These are phyloP conservation scores for Schizopygopsis malacanthus DNA, from an alignment of 2,797 vertebrate species.

Conservation along the genomic window DNA sequence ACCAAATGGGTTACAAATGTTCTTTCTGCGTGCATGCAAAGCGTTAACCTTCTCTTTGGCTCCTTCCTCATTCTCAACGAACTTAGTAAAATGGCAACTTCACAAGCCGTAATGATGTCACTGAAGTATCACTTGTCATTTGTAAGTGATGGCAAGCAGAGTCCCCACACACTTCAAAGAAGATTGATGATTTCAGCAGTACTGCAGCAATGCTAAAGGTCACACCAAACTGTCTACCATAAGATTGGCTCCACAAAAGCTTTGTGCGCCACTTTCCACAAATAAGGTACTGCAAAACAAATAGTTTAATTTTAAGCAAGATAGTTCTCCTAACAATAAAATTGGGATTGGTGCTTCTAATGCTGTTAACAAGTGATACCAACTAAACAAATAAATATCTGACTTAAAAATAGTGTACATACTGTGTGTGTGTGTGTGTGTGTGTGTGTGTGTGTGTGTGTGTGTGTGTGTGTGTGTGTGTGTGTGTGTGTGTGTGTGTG, in stretches of 20 bases:
- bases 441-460: too few species aligned
- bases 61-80: constrained; percentile 16
- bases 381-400: too few species aligned
- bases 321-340: too few species aligned
- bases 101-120: constrained; percentile 54
- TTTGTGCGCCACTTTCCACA: neutral
- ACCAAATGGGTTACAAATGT: constrained; percentile 39
- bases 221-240: constrained; percentile 46
- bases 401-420: too few species aligned
- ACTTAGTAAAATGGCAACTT: constrained; percentile 38
- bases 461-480: too few species aligned
- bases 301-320: too few species aligned
- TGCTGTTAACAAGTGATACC: too few species aligned
- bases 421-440: too few species aligned
- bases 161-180: constrained; percentile 50
- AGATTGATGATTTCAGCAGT: constrained; percentile 58
- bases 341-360: too few species aligned
- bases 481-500: too few species aligned
- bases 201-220: constrained; percentile 61
- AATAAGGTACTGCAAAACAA: neutral
- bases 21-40: constrained; percentile 16
- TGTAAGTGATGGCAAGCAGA: constrained; percentile 60
- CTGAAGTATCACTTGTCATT: constrained; percentile 65
- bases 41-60: constrained; percentile 40
- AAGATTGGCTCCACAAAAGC: neutral